Conservation (phyloP, 1,140 invertebrate species). For the Cepaea nemoralis region DNA sequence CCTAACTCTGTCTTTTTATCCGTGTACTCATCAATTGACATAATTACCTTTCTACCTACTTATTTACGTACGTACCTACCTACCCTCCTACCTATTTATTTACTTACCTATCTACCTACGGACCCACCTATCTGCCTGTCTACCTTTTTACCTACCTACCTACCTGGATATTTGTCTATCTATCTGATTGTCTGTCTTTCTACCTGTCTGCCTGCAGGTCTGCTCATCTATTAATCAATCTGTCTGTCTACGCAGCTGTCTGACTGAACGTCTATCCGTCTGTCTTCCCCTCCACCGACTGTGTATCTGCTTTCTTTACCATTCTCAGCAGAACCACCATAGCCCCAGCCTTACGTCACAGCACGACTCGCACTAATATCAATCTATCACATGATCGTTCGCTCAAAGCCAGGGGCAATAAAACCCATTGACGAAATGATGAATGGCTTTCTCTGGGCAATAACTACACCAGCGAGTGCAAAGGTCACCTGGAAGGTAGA, state of each 20-base stretch:
- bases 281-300: background rate
- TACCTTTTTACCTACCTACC: too few species aligned
- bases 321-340: background rate
- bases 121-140: too few species aligned
- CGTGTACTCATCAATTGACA: too few species aligned
- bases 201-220: too few species aligned
- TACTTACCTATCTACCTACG: too few species aligned
- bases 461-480: background rate
- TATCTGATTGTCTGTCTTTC: too few species aligned
- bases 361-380: background rate
- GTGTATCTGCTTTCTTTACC: background rate
- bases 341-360: background rate
- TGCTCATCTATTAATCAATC: background rate
- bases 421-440: background rate
- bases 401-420: background rate
- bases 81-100: too few species aligned
- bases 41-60: too few species aligned
- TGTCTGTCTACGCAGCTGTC: background rate
- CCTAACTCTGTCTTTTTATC: background rate
- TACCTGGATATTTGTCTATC: too few species aligned
- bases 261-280: background rate
- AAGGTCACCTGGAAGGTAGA: slow-evolving; percentile 5
- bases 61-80: too few species aligned
- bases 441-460: background rate
- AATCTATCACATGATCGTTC: background rate